phyloP scores from a whole-genome alignment of 2,888 invertebrate genomes.

The Drosophila histrio region DNA sequence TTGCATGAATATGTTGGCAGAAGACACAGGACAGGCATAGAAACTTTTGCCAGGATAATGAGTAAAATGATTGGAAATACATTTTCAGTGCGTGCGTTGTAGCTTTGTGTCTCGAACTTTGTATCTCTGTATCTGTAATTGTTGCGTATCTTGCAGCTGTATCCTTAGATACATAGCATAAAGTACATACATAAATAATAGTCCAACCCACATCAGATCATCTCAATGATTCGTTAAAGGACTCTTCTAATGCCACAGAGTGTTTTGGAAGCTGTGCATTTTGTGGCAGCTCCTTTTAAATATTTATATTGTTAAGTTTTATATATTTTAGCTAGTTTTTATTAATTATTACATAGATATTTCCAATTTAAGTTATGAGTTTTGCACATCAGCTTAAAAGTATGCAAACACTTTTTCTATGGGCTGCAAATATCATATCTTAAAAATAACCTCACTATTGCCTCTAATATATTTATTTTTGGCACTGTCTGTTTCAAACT shows the following conservation, averaged over 20 bases:
- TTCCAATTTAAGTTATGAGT: not conserved
- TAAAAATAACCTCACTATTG: not conserved
- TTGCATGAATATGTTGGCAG: slow-evolving; percentile 58
- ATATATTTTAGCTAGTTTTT: not conserved
- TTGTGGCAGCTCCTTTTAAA: not conserved
- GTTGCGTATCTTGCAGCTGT: slow-evolving; percentile 17
- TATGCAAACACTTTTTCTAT: not conserved
- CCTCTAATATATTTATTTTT: too few species aligned
- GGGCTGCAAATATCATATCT: too few species aligned
- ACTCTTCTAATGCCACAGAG: not conserved
- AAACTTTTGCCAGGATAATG: slow-evolving; percentile 76
- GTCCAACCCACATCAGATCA: not conserved
- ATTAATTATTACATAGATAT: too few species aligned
- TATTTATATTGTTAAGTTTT: not conserved
- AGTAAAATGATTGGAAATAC: slow-evolving; percentile 81
- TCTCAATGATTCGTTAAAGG: slow-evolving; percentile 2
- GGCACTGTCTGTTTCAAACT: too few species aligned
- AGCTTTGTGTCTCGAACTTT: slow-evolving; percentile 44
- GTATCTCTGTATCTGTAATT: slow-evolving; percentile 17
- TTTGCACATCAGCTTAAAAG: not conserved
- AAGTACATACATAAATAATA: slow-evolving; percentile 15
- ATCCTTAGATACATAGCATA: slow-evolving; percentile 1
- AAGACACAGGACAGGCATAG: slow-evolving; percentile 31
- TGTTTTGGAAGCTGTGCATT: not conserved
- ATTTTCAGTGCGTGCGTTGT: slow-evolving; percentile 67